Evolutionary conservation across 2,797 vertebrate species (phyloP).

Genomic region (Limosa lapponica): DNA sequence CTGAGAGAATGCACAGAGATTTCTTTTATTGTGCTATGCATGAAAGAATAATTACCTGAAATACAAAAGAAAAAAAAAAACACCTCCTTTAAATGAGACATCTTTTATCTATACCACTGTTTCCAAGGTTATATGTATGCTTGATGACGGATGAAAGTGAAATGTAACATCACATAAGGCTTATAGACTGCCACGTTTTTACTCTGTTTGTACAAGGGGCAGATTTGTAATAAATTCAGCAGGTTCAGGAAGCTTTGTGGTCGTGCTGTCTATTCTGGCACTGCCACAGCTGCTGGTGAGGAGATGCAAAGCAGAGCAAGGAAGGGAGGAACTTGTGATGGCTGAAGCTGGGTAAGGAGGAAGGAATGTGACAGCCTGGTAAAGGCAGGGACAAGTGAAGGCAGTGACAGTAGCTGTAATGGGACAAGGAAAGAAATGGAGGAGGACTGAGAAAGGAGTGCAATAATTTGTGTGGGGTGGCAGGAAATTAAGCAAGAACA

Average conservation of each 20-base stretch:
- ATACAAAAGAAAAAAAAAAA: background rate
- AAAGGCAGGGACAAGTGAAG: background rate
- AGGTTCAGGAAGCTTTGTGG: background rate
- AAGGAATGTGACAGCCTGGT: conserved; percentile 9
- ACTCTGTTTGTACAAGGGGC: background rate
- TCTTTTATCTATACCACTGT: background rate
- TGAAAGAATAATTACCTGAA: background rate
- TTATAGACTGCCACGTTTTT: background rate
- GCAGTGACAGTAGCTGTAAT: background rate
- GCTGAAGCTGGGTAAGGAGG: background rate
- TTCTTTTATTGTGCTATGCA: background rate
- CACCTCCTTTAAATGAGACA: background rate
- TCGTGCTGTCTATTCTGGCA: background rate
- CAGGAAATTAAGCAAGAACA: conserved; percentile 59
- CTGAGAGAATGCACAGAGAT: background rate
- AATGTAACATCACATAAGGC: background rate
- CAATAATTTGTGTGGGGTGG: conserved; percentile 24
- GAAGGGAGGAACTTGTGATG: background rate
- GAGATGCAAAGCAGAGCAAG: background rate
- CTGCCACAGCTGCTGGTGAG: background rate
- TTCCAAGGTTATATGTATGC: background rate
- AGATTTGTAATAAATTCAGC: background rate
- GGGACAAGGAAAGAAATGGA: conserved; percentile 14
- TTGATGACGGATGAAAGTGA: background rate
- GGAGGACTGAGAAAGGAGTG: conserved; percentile 31